phyloP scores from a whole-genome alignment of 2,888 invertebrate genomes.

The Lycia hirtaria region DNA sequence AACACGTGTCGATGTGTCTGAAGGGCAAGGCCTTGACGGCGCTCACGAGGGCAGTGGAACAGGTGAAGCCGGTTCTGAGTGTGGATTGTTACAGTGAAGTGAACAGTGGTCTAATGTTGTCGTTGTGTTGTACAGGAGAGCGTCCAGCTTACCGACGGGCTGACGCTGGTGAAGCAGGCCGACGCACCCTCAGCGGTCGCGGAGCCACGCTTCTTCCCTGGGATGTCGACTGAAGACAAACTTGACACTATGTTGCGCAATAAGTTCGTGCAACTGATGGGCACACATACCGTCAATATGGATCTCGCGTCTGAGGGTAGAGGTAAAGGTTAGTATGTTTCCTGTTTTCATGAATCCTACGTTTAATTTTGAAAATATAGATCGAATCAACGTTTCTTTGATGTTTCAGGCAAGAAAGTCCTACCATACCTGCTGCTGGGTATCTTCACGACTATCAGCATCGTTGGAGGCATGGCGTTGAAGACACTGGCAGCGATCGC shows the following conservation, averaged over 20 bases:
- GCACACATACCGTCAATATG: constrained; percentile 87
- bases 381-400: constrained; percentile 3
- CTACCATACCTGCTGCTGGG: constrained; percentile 86
- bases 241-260: constrained; percentile 79
- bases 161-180: constrained; percentile 86
- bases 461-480: constrained; percentile 88
- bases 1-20: constrained; percentile 86
- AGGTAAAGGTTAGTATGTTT: constrained; percentile 71
- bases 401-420: constrained; percentile 80
- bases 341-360: background rate
- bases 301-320: constrained; percentile 85
- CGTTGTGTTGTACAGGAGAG: constrained; percentile 73
- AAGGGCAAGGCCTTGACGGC: constrained; percentile 87
- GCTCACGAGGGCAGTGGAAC: constrained; percentile 85
- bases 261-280: constrained; percentile 86
- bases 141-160: constrained; percentile 86
- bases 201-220: constrained; percentile 85
- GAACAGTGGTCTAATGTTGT: constrained; percentile 52
- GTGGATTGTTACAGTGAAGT: constrained; percentile 46
- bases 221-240: constrained; percentile 84
- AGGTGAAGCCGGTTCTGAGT: constrained; percentile 68
- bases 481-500: constrained; percentile 89
- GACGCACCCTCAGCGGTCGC: constrained; percentile 80
- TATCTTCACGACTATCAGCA: constrained; percentile 87
- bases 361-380: constrained; percentile 11